Base-by-base conservation (phyloP, 1,140 invertebrate species). In the Streblospio benedicti region DNA sequence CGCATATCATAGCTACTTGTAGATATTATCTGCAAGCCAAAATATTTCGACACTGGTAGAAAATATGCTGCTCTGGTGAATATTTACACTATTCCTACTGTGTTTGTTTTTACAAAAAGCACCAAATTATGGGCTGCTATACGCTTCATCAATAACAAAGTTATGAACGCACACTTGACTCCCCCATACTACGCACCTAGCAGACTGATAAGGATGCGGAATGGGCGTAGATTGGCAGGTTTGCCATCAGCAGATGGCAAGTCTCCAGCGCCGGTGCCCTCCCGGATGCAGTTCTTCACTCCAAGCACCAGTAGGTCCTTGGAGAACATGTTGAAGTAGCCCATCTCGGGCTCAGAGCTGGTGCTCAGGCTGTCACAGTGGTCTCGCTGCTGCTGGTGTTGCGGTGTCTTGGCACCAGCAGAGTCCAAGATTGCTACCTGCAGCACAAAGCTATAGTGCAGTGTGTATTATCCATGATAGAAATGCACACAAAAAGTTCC, bases 131-230 rank as follows among this genome's bases (percentile, higher is more conserved):
- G n/a, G n/a, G n/a, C n/a, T n/a, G n/a, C n/a, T n/a, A n/a, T n/a
- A n/a, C n/a, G n/a, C n/a, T n/a, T n/a, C n/a, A n/a, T n/a, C n/a
- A n/a, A n/a, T n/a, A n/a, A n/a, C n/a, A n/a, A n/a, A n/a, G n/a
- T n/a, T n/a, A n/a, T n/a, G n/a, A n/a, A n/a, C n/a, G n/a, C n/a
- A n/a, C n/a, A n/a, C n/a, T n/a, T n/a, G n/a, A n/a, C n/a, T n/a
- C n/a, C n/a, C n/a, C n/a, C n/a, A n/a, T n/a, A n/a, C n/a, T n/a
- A n/a, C n/a, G n/a, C n/a, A n/a, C n/a, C n/a, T 25, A 95, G 78
- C 31, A 96, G 78, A 35, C 90, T 92, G 5, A 91, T 85, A 58
- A 96, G 78, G 52, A 95, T 84, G 63, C 89, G 82, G 72, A 92
- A 95, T 4, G 90, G 87, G 71, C 85, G 86, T 27, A 92, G 76